Percentiles rank a stretch among this genome's conserved stretches.
These are phyloP conservation scores for Platyura marginata DNA, from an alignment of 1,140 invertebrate genomes.

Conservation along the genomic window DNA sequence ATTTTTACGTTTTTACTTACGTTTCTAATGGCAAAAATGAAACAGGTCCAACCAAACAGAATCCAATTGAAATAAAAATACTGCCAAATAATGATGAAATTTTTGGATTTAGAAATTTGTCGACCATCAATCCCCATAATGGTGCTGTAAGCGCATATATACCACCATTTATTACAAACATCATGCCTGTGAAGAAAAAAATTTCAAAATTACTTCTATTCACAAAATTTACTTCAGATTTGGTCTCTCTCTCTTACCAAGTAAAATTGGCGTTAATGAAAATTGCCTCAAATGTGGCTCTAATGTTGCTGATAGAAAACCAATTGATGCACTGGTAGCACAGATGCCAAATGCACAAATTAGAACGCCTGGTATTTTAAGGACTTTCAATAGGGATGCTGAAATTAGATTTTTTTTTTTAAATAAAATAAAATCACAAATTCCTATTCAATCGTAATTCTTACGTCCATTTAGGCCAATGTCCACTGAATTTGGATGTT, in stretches of 20 bases:
- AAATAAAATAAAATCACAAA: too few species aligned
- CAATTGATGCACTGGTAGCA: constrained; percentile 58
- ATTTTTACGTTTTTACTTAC: constrained; percentile 25
- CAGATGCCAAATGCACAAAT: constrained; percentile 49
- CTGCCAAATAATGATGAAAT: constrained; percentile 46
- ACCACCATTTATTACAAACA: constrained; percentile 77
- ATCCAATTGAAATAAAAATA: constrained; percentile 41
- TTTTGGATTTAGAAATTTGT: constrained; percentile 43
- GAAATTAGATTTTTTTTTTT: too few species aligned
- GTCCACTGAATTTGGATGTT: constrained; percentile 10
- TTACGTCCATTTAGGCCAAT: neutral
- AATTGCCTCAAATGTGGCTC: constrained; percentile 61
- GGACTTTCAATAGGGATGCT: constrained; percentile 40
- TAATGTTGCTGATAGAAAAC: constrained; percentile 61
- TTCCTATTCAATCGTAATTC: too few species aligned
- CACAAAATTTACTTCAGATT: too few species aligned
- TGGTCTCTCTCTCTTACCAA: constrained; percentile 1
- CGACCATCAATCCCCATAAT: constrained; percentile 61
- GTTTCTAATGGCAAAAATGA: constrained; percentile 43
- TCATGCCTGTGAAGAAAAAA: constrained; percentile 56
- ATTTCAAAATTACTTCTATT: neutral
- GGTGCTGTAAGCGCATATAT: constrained; percentile 68
- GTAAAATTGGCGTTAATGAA: constrained; percentile 1
- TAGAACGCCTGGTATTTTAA: constrained; percentile 49
- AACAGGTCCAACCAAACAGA: constrained; percentile 53